Evolutionary conservation across 2,113 vertebrate species (phyloP), one percentile per base, ranked within the genome.

Genomic region (Calonectris borealis): DNA sequence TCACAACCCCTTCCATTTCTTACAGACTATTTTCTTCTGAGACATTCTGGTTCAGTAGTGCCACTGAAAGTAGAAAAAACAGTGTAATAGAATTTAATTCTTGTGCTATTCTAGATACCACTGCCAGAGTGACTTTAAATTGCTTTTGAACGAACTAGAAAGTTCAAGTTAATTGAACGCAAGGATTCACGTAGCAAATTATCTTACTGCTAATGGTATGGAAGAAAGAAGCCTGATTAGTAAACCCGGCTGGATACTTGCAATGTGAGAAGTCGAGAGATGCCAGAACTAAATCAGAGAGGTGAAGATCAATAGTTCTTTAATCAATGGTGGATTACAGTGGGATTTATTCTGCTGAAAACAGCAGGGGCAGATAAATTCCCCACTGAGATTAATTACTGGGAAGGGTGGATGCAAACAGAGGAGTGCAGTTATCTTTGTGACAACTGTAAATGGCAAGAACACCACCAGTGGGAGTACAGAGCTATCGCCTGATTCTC

Each of bases 231-330:
- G 71, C 61, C 88, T 93, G 94, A 97, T 97, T 89, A 97, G 87
- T 69, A 90, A 97, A 55, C 90, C 79, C 95, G 73, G 83, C 79
- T 96, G 95, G 95, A 92, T 91, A 75, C 64, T 66, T 2, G 7
- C 73, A 77, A 36, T 86, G 92, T 77, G 69, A 92, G 80, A 89
- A 92, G 81, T 48, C 1, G 1, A 88, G 64, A 96, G 89, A 83
- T 88, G 92, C 75, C 87, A 94, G 83, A 94, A 94, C 82, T 96
- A 83, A 95, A 96, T 84, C 90, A 91, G 88, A 91, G 83, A 92
- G 79, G 81, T 92, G 93, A 95, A 95, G 95, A 97, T 97, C 95
- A 95, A 95, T 96, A 93, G 96, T 88, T 88, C 94, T 97, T 97
- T 96, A 97, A 97, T 96, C 95, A 97, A 93, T 91, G 69, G 80